Evolutionary conservation across 2,888 invertebrate genomes (phyloP), one percentile per base, ranked within the genome.

Genomic region (Coleophora deauratella): DNA sequence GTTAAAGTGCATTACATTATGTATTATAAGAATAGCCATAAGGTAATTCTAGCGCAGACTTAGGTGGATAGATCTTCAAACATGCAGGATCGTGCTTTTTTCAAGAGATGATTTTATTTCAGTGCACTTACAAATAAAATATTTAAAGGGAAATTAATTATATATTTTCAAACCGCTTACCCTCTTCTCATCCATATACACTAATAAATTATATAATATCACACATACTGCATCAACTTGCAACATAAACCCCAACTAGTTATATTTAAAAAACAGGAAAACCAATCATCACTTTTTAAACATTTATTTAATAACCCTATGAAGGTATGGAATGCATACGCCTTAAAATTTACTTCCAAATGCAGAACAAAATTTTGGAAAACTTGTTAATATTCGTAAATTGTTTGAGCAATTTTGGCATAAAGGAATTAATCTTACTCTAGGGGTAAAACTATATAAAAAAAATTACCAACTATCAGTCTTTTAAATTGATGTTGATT

Each of bases 401-500:
- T 64, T 65, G 61, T 71, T 84, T 84, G 85, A 85, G 85, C 85
- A 85, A 82, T 76, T 77, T 72, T 80, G 79, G 82, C 77, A 72
- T 66, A 76, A 82, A 78, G 59, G 54, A 80, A 81, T 68, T 59
- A 67, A 69, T 63, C 82, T 85, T 84, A 84, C 59, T 65, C 84
- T 85, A 85, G 74, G 84, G 84, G 74, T 84, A 84, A 84, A 85
- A 85, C 70, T 78, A 82, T 82, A 81, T 78, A 75, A 78, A 74
- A 81, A 80, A 60, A 74, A 73, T 81, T 86, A 84, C 74, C 80
- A 81, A 78, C 86, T 87, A 87, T 87, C 86, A 87, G 86, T 86
- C 86, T 87, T 86, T 81, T 82, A 81, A 84, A 86, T 86, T 85
- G 86, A 87, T 86, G 85, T 82, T 81, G 77, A 73, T 76, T 81